phyloP scores from a whole-genome alignment of 1,140 invertebrate species.

The Telenomus remus region DNA sequence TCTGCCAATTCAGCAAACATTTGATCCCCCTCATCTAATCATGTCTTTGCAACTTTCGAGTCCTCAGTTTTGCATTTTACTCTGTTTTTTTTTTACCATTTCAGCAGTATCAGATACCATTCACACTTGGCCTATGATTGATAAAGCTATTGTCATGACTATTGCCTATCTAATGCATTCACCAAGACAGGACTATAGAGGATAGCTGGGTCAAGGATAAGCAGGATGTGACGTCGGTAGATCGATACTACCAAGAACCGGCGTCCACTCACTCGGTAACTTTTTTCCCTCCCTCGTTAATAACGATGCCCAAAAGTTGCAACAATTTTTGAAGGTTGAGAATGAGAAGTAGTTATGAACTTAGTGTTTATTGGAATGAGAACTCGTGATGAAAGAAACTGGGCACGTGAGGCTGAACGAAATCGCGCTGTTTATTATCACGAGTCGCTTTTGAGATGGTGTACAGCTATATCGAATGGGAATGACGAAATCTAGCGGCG shows the following conservation, averaged over 20 bases:
- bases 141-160: constrained; percentile 5
- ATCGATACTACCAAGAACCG: constrained; percentile 69
- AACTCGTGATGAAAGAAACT: too few species aligned
- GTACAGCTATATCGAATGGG: constrained; percentile 58
- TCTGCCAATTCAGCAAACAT: neutral
- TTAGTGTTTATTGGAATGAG: too few species aligned
- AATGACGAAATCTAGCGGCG: constrained; percentile 65
- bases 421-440: neutral
- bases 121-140: neutral
- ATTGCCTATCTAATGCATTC: constrained; percentile 14
- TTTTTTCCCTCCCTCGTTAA: neutral
- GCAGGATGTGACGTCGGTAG: constrained; percentile 73
- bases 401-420: too few species aligned
- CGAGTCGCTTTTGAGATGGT: constrained; percentile 20
- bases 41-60: neutral
- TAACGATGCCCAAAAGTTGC: too few species aligned
- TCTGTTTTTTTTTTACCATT: too few species aligned
- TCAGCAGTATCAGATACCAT: neutral
- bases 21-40: neutral
- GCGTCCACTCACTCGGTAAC: constrained; percentile 45
- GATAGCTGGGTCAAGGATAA: constrained; percentile 73
- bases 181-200: constrained; percentile 34
- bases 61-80: too few species aligned
- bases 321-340: too few species aligned
- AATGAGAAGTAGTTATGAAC: too few species aligned